Percentiles rank a stretch among this genome's conserved stretches.
phyloP scores from a whole-genome alignment of 1,140 invertebrate species.

The Oedothorax gibbosus region DNA sequence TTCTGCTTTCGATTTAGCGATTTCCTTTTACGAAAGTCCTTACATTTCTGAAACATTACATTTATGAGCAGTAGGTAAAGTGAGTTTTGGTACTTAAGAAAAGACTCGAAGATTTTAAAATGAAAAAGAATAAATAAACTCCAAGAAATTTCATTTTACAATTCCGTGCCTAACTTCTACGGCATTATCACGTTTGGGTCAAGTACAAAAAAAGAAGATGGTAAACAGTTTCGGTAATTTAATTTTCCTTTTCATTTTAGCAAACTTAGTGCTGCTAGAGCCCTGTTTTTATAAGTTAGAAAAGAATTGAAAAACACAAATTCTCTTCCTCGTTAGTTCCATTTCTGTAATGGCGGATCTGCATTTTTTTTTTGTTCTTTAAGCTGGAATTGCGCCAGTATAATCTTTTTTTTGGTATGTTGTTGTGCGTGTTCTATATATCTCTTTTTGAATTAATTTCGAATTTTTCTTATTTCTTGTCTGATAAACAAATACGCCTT shows the following conservation, averaged over 20 bases:
- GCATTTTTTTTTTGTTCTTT: background rate
- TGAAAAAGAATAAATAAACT: constrained; percentile 1
- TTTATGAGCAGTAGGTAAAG: constrained; percentile 15
- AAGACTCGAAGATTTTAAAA: constrained; percentile 19
- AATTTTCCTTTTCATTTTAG: constrained; percentile 22
- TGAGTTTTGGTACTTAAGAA: constrained; percentile 15
- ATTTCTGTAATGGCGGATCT: constrained; percentile 36
- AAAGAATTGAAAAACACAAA: constrained; percentile 26
- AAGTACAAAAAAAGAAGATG: background rate
- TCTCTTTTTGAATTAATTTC: background rate
- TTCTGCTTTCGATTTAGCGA: constrained; percentile 3
- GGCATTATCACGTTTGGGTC: constrained; percentile 35
- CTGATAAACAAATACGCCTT: constrained; percentile 30
- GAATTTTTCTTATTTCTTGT: background rate
- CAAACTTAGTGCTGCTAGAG: constrained; percentile 9
- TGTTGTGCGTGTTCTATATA: background rate
- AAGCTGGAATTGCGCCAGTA: constrained; percentile 30
- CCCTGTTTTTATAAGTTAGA: constrained; percentile 19
- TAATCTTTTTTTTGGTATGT: background rate
- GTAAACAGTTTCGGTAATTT: constrained; percentile 38
- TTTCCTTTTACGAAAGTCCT: background rate
- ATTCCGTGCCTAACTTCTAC: background rate
- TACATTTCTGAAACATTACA: constrained; percentile 28
- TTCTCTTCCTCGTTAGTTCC: constrained; percentile 33
- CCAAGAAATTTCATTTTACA: background rate